These are phyloP conservation scores for Corynorhinus townsendii DNA, from an alignment of 2,113 vertebrate species.

Conservation along the genomic window DNA sequence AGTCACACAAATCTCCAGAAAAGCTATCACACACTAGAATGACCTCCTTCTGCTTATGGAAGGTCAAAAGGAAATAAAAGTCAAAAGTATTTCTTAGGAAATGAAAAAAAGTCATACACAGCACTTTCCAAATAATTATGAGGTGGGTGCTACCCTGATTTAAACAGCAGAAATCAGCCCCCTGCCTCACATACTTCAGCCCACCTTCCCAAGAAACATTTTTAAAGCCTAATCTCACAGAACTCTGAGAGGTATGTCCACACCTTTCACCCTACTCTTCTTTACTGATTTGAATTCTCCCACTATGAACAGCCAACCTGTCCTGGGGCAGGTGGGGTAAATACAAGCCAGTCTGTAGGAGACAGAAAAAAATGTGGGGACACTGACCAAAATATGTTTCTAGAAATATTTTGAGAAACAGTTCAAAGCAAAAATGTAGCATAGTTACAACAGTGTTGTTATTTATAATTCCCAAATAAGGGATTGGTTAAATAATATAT, in stretches of 20 bases:
- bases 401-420: not conserved
- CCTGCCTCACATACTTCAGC: not conserved
- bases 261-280: not conserved
- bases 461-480: not conserved
- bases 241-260: not conserved
- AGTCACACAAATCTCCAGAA: not conserved
- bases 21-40: conserved; percentile 16
- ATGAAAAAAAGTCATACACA: not conserved
- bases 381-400: not conserved
- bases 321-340: not conserved
- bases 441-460: not conserved
- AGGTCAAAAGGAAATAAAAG: not conserved
- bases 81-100: conserved; percentile 18
- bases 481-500: not conserved
- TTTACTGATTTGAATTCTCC: not conserved
- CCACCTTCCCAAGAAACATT: not conserved
- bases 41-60: conserved; percentile 25
- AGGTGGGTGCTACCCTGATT: not conserved
- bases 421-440: not conserved
- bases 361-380: not conserved
- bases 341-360: not conserved
- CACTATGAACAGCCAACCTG: not conserved
- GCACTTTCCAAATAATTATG: not conserved
- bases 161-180: not conserved
- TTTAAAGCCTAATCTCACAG: not conserved